Evolutionary conservation across 2,888 invertebrate species (phyloP).

Genomic region (Lysandra coridon): DNA sequence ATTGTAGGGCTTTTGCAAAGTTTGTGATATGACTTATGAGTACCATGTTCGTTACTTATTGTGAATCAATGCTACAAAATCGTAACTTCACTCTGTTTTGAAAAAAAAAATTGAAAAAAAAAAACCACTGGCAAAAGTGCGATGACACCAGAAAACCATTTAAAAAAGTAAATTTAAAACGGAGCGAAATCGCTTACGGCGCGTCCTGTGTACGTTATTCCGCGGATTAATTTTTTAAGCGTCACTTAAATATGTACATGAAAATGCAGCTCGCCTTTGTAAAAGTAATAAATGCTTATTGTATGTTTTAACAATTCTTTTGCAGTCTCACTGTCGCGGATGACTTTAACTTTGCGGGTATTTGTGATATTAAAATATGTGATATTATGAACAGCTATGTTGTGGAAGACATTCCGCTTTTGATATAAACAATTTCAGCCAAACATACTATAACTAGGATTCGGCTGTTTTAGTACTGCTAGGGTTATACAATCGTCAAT

Average conservation of each 20-base stretch:
- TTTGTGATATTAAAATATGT: background rate
- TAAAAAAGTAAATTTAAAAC: constrained; percentile 15
- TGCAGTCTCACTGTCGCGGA: constrained; percentile 2
- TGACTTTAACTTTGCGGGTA: background rate
- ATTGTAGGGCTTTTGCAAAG: background rate
- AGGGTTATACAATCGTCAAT: no score
- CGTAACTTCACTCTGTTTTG: background rate
- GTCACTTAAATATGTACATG: constrained; percentile 19
- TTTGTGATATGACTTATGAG: background rate
- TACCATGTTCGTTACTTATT: background rate
- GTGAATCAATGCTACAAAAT: background rate
- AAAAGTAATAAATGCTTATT: constrained; percentile 20
- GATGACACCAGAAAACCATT: constrained; percentile 21
- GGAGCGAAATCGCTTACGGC: constrained; percentile 5
- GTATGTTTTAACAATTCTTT: constrained; percentile 25
- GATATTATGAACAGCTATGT: background rate
- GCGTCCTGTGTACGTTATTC: constrained; percentile 22
- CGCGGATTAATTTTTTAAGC: constrained; percentile 27
- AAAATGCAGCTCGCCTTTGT: constrained; percentile 25
- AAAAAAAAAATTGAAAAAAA: background rate
- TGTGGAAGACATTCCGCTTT: background rate
- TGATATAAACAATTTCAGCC: background rate
- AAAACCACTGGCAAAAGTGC: constrained; percentile 5
- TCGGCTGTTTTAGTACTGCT: no score
- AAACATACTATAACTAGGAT: no score